Base-by-base conservation (phyloP, 2,113 vertebrate species). In the Myodes glareolus region DNA sequence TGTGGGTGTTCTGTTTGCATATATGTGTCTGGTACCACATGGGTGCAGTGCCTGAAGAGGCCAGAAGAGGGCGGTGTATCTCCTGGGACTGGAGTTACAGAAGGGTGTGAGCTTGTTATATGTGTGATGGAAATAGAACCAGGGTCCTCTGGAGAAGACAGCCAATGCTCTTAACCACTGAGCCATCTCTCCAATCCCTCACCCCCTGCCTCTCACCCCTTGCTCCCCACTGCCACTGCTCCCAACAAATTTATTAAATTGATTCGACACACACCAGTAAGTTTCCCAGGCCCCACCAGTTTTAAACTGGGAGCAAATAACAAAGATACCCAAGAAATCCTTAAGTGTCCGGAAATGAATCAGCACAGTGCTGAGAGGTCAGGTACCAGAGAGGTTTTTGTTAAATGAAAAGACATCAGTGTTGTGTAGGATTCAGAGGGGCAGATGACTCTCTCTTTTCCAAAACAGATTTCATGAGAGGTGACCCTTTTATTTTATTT, bases 241-340 rank as follows among this genome's bases (percentile, higher is more conserved):
- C n/a, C 81, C n/a, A 84, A 84, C 16, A 42, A 67, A 33, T 72
- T 55, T 68, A 87, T 77, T 68, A 87, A 76, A 68, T 14, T 33
- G 55, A 42, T 17, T 92, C 36, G 47, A 85, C 72, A 58, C 10
- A n/a, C 80, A 13, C 52, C 75, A 42, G 2, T 65, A 73, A 42
- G 25, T 67, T 82, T 82, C n/a, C 77, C 14, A n/a, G 61, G 27
- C 27, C 27, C 90, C 50, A n/a, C 42, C 14, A 77, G 14, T 27
- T 39, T 82, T 29, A 87, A 92, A 65, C 12, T 90, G 58, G 17
- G 92, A 87, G 42, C 65, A 92, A 88, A 84, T 86, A 92, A 88
- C 11, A n/a, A 72, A 78, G 12, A n/a, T 90, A n/a, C 16, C 31
- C 45, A 31, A 31, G 80, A 94, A 94, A 82, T 63, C 31, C n/a